phyloP scores from a whole-genome alignment of 1,140 invertebrate species.

The Amyelois transitella region DNA sequence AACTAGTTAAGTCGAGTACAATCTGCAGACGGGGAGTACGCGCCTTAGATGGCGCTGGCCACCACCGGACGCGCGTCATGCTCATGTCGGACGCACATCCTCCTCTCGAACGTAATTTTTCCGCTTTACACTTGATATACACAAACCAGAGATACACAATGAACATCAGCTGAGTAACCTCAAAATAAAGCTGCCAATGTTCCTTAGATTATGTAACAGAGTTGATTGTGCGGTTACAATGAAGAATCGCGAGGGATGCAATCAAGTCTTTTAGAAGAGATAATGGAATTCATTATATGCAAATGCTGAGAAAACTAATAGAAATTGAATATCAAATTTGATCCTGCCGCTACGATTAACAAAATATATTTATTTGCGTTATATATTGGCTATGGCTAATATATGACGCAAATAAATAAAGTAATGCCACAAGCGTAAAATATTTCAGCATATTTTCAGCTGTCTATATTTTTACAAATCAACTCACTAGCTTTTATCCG shows the following conservation, averaged over 20 bases:
- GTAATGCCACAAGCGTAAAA: not conserved
- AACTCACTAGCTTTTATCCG: not conserved
- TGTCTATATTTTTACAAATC: not conserved
- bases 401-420: not conserved
- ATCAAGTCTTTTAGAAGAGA: not conserved
- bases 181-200: slow-evolving; percentile 40
- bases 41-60: slow-evolving; percentile 41
- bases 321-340: slow-evolving; percentile 13
- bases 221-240: slow-evolving; percentile 37
- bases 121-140: slow-evolving; percentile 42
- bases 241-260: slow-evolving; percentile 8
- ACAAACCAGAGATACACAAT: slow-evolving; percentile 28
- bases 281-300: not conserved
- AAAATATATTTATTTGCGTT: not conserved
- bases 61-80: slow-evolving; percentile 54
- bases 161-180: slow-evolving; percentile 30
- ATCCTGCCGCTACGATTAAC: slow-evolving; percentile 10
- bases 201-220: slow-evolving; percentile 49
- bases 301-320: slow-evolving; percentile 10
- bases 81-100: slow-evolving; percentile 66
- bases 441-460: too few species aligned
- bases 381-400: not conserved
- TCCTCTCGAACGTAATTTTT: slow-evolving; percentile 49
- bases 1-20: slow-evolving; percentile 23
- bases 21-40: slow-evolving; percentile 12